Evolutionary conservation across 2,113 vertebrate genomes (phyloP).

Genomic region (Notarius lentiginosus): DNA sequence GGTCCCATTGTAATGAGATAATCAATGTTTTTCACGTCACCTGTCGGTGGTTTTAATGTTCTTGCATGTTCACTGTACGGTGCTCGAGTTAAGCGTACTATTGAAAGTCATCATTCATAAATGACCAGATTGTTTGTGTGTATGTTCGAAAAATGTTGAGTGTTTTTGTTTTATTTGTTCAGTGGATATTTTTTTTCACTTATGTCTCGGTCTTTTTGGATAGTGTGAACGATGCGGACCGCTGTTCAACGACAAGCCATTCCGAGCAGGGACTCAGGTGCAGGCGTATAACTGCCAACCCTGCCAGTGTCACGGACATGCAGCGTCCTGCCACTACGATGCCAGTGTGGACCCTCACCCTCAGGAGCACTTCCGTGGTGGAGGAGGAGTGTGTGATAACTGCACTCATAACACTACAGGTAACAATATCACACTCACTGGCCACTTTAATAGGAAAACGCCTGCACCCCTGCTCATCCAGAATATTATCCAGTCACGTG

Average conservation of each 20-base stretch:
- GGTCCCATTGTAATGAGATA: too few species aligned
- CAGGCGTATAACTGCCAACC: conserved; percentile 82
- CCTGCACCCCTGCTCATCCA: background rate
- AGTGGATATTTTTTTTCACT: conserved; percentile 12
- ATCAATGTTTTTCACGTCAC: too few species aligned
- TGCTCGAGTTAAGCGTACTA: conserved; percentile 61
- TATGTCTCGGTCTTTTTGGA: conserved; percentile 25
- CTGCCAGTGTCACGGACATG: conserved; percentile 82
- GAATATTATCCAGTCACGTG: background rate
- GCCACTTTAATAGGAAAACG: background rate
- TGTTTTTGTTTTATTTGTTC: conserved; percentile 18
- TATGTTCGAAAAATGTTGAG: conserved; percentile 14
- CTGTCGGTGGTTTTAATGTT: too few species aligned
- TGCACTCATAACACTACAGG: conserved; percentile 86
- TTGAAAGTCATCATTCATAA: conserved; percentile 68
- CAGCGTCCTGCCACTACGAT: conserved; percentile 84
- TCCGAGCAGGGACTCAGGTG: conserved; percentile 79
- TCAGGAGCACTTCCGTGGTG: conserved; percentile 76
- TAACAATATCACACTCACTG: conserved; percentile 52
- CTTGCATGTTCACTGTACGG: conserved; percentile 41
- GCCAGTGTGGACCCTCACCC: conserved; percentile 76
- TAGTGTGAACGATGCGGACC: conserved; percentile 84
- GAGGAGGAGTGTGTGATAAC: conserved; percentile 84
- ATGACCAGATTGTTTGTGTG: conserved; percentile 52
- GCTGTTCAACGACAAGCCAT: conserved; percentile 88